A percentile compares a stretch with the other conserved stretches of the same genome.
phyloP scores from a whole-genome alignment of 2,113 vertebrate species.

The Tympanuchus pallidicinctus region DNA sequence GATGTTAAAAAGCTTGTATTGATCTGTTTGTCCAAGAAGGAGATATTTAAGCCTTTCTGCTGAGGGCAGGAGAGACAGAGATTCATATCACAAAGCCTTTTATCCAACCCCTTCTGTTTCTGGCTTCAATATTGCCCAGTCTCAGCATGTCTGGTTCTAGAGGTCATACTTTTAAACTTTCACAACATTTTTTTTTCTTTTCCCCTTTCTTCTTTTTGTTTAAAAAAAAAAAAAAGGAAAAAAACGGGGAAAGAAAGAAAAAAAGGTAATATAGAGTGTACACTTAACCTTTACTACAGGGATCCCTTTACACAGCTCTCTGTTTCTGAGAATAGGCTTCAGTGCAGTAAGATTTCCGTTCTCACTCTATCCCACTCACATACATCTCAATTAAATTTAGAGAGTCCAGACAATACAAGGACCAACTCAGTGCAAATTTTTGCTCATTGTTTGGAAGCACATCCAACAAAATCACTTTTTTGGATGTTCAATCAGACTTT shows the following conservation, averaged over 20 bases:
- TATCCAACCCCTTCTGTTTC: constrained; percentile 85
- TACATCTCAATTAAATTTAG: constrained; percentile 35
- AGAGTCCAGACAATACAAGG: neutral
- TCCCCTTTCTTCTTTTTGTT: neutral
- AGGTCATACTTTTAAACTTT: constrained; percentile 85
- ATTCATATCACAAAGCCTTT: constrained; percentile 94
- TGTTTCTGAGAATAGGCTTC: constrained; percentile 50
- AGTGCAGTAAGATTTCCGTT: constrained; percentile 29
- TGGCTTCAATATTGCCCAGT: constrained; percentile 85
- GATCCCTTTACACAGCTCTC: constrained; percentile 39
- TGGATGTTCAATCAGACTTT: neutral
- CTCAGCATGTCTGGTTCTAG: constrained; percentile 82
- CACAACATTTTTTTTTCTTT: neutral
- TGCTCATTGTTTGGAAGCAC: neutral
- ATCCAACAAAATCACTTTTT: neutral
- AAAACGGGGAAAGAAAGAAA: neutral
- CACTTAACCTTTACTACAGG: constrained; percentile 66
- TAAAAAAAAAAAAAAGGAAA: neutral
- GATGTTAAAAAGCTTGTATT: constrained; percentile 94
- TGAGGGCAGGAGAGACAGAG: constrained; percentile 88
- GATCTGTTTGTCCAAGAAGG: constrained; percentile 97
- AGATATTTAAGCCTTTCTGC: constrained; percentile 94
- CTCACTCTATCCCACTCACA: neutral
- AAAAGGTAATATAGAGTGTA: constrained; percentile 43
- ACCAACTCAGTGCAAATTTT: neutral